Conservation (phyloP, 2,888 invertebrate genomes). For the Fragum fragum region DNA sequence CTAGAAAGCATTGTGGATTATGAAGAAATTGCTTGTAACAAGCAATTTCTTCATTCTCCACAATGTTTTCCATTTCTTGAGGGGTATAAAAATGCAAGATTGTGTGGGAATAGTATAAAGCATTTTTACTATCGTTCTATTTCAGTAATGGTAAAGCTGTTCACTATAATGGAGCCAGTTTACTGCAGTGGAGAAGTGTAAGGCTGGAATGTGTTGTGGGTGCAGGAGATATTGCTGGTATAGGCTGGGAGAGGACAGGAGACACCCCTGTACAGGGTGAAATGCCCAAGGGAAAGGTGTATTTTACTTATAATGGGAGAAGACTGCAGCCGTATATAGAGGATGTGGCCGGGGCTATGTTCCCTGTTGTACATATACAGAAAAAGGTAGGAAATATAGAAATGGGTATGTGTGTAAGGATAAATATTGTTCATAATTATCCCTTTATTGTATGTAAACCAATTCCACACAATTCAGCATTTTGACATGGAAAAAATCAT, state of each 20-base stretch:
- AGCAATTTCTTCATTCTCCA: too few species aligned
- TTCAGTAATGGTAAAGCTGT: conserved; percentile 86
- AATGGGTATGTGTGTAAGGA: too few species aligned
- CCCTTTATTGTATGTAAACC: too few species aligned
- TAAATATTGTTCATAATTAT: too few species aligned
- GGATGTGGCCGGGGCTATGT: conserved; percentile 85
- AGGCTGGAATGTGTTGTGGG: conserved; percentile 84
- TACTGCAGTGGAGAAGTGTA: conserved; percentile 86
- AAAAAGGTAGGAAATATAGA: conserved; percentile 79
- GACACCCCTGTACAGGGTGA: conserved; percentile 77
- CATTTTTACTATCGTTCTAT: conserved; percentile 16
- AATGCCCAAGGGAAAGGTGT: conserved; percentile 83
- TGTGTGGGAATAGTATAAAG: too few species aligned
- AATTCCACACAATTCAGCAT: too few species aligned
- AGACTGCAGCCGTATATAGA: conserved; percentile 83
- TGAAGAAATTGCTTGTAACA: too few species aligned
- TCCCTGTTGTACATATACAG: conserved; percentile 86
- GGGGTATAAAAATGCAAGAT: too few species aligned
- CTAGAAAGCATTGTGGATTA: too few species aligned
- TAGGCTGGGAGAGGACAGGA: conserved; percentile 85
- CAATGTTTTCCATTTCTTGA: too few species aligned
- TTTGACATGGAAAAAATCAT: too few species aligned
- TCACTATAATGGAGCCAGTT: conserved; percentile 86
- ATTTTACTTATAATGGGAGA: conserved; percentile 86
- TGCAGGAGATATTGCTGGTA: conserved; percentile 85